A percentile compares a stretch with the other conserved stretches of the same genome.
These are phyloP conservation scores for Nomada ruficornis DNA, from an alignment of 2,888 invertebrate genomes.

Conservation along the genomic window DNA sequence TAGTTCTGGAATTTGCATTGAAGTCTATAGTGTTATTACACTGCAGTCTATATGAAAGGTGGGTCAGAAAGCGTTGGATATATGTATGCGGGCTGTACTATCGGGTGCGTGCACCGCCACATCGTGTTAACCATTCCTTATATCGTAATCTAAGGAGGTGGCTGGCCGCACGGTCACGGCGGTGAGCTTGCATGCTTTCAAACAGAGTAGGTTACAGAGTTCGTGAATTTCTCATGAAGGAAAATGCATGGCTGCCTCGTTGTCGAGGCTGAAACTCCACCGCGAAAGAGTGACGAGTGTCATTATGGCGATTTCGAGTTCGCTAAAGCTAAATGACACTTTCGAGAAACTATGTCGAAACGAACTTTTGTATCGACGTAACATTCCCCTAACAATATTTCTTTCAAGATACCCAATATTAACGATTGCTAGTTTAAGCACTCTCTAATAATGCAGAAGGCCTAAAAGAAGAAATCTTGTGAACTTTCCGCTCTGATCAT, in stretches of 20 bases:
- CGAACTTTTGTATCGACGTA: background rate
- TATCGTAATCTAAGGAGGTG: constrained; percentile 81
- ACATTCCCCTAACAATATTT: too few relatives aligned
- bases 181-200: constrained; percentile 76
- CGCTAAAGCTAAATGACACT: background rate
- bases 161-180: constrained; percentile 74
- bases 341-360: too few relatives aligned
- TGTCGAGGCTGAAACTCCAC: constrained; percentile 36
- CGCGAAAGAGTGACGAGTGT: constrained; percentile 35
- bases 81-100: constrained; percentile 57
- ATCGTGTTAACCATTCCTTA: constrained; percentile 79
- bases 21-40: constrained; percentile 3
- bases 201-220: constrained; percentile 75
- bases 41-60: constrained; percentile 51
- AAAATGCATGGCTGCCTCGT: constrained; percentile 65
- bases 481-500: too few relatives aligned
- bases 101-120: constrained; percentile 77
- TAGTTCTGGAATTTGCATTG: too few relatives aligned
- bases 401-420: too few relatives aligned
- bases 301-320: background rate
- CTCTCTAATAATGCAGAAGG: too few relatives aligned
- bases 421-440: too few relatives aligned
- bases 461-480: too few relatives aligned
- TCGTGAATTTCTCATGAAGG: constrained; percentile 79
- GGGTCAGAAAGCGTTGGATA: constrained; percentile 65